A percentile compares a stretch with the other conserved stretches of the same genome.
Conservation (phyloP, 2,797 vertebrate genomes). For the Sebastes variabilis region DNA sequence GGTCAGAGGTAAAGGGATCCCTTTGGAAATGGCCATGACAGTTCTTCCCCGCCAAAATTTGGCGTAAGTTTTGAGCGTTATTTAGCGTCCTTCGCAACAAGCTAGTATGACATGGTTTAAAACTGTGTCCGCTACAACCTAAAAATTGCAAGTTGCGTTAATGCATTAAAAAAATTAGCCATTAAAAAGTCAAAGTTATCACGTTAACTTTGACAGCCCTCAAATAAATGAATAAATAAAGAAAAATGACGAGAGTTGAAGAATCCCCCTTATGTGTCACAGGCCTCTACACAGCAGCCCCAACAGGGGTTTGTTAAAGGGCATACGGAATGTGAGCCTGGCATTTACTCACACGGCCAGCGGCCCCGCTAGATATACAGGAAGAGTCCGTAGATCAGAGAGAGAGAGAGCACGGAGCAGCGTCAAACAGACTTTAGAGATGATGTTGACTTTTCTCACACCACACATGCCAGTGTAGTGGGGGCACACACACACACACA, state of each 20-base stretch:
- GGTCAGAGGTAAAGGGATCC: neutral
- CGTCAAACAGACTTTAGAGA: constrained; percentile 64
- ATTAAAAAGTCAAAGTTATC: no score
- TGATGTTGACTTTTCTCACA: constrained; percentile 68
- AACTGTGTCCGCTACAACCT: no score
- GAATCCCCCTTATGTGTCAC: constrained; percentile 32
- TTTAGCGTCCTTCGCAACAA: no score
- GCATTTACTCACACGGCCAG: constrained; percentile 64
- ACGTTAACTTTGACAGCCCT: neutral
- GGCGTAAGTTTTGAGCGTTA: neutral
- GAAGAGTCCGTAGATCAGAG: constrained; percentile 57
- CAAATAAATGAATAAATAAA: neutral
- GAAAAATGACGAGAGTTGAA: neutral
- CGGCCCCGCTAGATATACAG: constrained; percentile 42
- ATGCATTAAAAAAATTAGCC: no score
- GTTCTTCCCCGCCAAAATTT: neutral
- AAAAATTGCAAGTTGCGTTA: no score
- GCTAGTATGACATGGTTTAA: no score
- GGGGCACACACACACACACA: constrained; percentile 1
- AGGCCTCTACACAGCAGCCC: neutral
- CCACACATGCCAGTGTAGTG: constrained; percentile 9
- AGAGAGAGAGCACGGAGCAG: constrained; percentile 14
- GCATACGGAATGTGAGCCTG: constrained; percentile 49
- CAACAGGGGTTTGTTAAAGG: constrained; percentile 57
- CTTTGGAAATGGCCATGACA: neutral